Conservation (phyloP, 2,113 vertebrate genomes). For the Dipodomys spectabilis region DNA sequence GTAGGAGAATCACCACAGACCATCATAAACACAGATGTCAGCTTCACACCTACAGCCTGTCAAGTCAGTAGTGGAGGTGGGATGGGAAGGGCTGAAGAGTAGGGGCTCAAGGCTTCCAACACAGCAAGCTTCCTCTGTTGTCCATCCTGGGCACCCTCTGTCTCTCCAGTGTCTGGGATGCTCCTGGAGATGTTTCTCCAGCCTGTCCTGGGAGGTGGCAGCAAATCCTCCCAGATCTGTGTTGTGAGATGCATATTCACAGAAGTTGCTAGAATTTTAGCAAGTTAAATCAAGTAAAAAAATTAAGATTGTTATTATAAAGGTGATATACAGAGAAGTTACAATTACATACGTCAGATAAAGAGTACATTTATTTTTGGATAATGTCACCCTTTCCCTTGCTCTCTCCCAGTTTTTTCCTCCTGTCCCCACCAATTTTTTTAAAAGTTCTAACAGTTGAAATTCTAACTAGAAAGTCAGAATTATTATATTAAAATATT, state of each 20-base stretch:
- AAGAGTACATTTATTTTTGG: too few relatives aligned
- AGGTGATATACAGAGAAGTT: too few relatives aligned
- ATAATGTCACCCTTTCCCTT: too few relatives aligned
- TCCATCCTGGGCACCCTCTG: not conserved
- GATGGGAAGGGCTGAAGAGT: too few relatives aligned
- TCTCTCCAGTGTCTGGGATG: not conserved
- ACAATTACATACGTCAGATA: too few relatives aligned
- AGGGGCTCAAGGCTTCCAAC: not conserved
- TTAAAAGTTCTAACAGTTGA: slow-evolving; percentile 7
- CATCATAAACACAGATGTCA: not conserved
- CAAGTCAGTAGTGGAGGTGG: not conserved
- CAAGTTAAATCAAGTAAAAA: not conserved
- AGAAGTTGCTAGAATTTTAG: not conserved
- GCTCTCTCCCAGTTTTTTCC: too few relatives aligned
- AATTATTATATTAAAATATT: not conserved
- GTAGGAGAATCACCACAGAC: not conserved
- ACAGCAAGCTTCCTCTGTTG: not conserved
- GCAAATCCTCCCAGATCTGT: too few relatives aligned
- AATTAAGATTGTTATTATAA: too few relatives aligned
- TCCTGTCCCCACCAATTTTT: not conserved
- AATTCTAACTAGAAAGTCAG: not conserved
- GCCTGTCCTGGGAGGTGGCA: not conserved
- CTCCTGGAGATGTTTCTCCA: not conserved
- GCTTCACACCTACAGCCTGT: not conserved
- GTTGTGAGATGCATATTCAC: not conserved